Evolutionary conservation across 2,113 vertebrate species (phyloP).

Genomic region (Gallinago paraguaiae): DNA sequence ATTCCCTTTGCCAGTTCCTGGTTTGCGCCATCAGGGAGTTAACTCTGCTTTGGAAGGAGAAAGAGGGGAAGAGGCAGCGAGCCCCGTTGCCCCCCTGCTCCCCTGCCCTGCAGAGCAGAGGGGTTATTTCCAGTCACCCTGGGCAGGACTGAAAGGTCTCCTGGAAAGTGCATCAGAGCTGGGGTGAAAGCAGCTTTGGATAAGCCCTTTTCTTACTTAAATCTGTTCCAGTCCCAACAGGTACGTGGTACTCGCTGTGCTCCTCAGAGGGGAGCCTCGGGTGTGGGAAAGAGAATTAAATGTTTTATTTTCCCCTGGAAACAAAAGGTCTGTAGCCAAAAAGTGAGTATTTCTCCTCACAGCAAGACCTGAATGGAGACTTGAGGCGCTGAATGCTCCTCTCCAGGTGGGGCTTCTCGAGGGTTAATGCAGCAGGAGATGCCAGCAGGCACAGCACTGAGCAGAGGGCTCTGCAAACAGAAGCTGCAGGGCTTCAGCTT

Average conservation of each 20-base stretch:
- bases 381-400: not conserved
- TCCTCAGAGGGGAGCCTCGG: not conserved
- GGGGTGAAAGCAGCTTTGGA: conserved; percentile 34
- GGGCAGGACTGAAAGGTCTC: not conserved
- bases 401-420: not conserved
- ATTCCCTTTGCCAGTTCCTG: not conserved
- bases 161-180: not conserved
- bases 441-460: not conserved
- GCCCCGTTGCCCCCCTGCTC: not conserved
- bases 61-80: not conserved
- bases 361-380: not conserved
- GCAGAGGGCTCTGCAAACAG: conserved; percentile 24
- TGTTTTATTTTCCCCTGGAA: conserved; percentile 3
- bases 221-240: conserved; percentile 17
- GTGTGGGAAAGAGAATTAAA: not conserved
- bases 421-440: not conserved
- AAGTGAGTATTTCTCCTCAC: not conserved
- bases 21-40: not conserved
- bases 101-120: not conserved
- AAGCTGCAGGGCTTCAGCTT: not conserved
- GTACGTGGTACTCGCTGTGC: not conserved
- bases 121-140: not conserved
- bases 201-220: conserved; percentile 38
- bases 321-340: not conserved
- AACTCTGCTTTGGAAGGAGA: not conserved